Base-by-base conservation (phyloP, 2,888 invertebrate genomes). In the Chymomyza caudatula region DNA sequence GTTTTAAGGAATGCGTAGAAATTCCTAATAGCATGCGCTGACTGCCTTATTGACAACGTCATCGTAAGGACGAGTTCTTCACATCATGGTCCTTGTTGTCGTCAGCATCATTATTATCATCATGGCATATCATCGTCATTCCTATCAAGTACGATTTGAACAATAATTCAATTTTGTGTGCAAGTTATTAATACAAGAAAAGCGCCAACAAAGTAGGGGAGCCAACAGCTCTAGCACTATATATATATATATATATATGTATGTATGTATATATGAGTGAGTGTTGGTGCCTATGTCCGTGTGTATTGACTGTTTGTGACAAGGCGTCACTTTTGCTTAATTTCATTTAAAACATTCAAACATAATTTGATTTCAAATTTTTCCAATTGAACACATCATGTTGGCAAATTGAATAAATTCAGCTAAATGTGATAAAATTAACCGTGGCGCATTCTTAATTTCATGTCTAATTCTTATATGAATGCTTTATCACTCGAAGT, bases 151-250 rank as follows among this genome's bases (percentile, higher is more conserved):
- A 62, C 70, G 82, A 43, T 76, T 65, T 37, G 62, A 65, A 65
- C 25, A 64, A 69, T 84, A 76, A 78, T 81, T 84, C 69, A 77
- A 83, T 86, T 77, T 73, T 68, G 51, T 74, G 71, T 67, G 73
- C 71, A 82, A 76, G 73, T 81, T 83, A 85, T 87, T 83, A 81
- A 86, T 81, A 83, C 77, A 81, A 74, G 63, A 68, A 57, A 65
- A 74, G 55, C 67, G 64, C 42, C 59, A 63, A 47, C 63, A 61
- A 64, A 59, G 65, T 37, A 37, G 29, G 29, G 29, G 29, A 37
- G 29, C 29, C 8, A 37, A 22, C 11, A 20, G 20, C n/a, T 52
- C 6, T 4, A 17, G 4, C 29, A 55, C 23, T 20, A 54, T 15
- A 15, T n/a, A 43, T 37, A 37, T 11, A 37, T 37, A 37, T 11